Evolutionary conservation across 2,888 invertebrate genomes (phyloP).

Genomic region (Drosophila longiperda): DNA sequence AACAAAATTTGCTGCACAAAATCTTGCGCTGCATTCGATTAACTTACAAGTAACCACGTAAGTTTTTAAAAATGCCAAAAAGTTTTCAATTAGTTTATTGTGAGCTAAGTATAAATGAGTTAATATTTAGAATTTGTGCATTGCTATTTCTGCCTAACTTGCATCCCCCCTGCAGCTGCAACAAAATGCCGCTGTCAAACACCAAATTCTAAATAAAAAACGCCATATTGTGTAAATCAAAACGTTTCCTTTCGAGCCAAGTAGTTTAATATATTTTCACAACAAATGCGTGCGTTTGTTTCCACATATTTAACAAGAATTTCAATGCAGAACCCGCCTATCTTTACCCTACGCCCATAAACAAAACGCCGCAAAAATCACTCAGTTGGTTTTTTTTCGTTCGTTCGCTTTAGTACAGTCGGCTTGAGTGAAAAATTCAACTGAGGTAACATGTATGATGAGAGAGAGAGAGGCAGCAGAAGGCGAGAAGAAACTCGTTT

Average conservation of each 20-base stretch:
- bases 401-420: slow-evolving; percentile 78
- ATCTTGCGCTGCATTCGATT: slow-evolving; percentile 38
- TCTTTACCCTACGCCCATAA: slow-evolving; percentile 70
- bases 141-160: background rate
- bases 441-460: slow-evolving; percentile 21
- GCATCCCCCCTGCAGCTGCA: slow-evolving; percentile 58
- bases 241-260: background rate
- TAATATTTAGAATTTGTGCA: slow-evolving; percentile 28
- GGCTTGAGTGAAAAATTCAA: slow-evolving; percentile 63
- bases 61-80: slow-evolving; percentile 24
- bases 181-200: slow-evolving; percentile 56
- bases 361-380: slow-evolving; percentile 73
- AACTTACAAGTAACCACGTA: slow-evolving; percentile 35
- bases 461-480: slow-evolving; percentile 11
- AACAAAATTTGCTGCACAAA: slow-evolving; percentile 34
- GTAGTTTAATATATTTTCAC: background rate
- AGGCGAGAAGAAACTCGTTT: slow-evolving; percentile 49
- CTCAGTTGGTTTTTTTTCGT: slow-evolving; percentile 52
- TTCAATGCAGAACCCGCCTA: slow-evolving; percentile 43
- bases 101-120: background rate
- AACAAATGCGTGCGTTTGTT: slow-evolving; percentile 9
- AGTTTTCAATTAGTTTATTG: background rate
- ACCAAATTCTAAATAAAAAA: slow-evolving; percentile 68
- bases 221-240: slow-evolving; percentile 64
- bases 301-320: slow-evolving; percentile 23